Percentiles rank a stretch among this genome's conserved stretches.
These are phyloP conservation scores for Gastrophysa polygoni DNA, from an alignment of 2,888 invertebrate species.

Conservation along the genomic window DNA sequence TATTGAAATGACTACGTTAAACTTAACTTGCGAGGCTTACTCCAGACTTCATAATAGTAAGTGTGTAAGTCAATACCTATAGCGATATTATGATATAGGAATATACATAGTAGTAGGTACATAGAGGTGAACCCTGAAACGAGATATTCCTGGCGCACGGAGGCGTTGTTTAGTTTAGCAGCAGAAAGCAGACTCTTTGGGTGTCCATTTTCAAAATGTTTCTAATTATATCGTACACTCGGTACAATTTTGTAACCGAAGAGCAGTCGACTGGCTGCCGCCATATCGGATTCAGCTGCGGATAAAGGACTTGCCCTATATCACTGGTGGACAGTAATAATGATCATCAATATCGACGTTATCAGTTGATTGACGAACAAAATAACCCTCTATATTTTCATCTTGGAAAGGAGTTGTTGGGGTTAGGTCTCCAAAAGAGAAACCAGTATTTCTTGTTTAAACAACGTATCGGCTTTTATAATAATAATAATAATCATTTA, in stretches of 20 bases:
- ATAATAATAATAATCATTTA: too few relatives aligned
- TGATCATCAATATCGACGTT: too few relatives aligned
- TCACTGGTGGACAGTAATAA: too few relatives aligned
- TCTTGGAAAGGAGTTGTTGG: too few relatives aligned
- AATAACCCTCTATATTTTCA: too few relatives aligned
- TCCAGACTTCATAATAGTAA: constrained; percentile 27
- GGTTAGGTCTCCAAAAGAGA: too few relatives aligned
- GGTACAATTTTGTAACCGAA: constrained; percentile 39
- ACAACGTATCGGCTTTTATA: too few relatives aligned
- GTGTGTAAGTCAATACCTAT: constrained; percentile 32
- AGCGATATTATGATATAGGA: constrained; percentile 32
- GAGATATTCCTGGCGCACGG: constrained; percentile 21
- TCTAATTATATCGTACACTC: constrained; percentile 45
- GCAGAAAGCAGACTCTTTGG: constrained; percentile 29
- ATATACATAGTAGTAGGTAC: constrained; percentile 19
- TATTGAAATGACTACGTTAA: constrained; percentile 9
- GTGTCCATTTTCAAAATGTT: constrained; percentile 50
- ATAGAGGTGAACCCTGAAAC: constrained; percentile 34
- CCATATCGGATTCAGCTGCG: constrained; percentile 17
- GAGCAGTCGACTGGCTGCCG: constrained; percentile 21
- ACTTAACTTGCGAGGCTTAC: constrained; percentile 17
- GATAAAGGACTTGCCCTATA: background rate
- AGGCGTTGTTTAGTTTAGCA: constrained; percentile 25
- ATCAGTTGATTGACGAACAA: too few relatives aligned
- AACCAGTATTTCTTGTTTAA: too few relatives aligned